phyloP scores from a whole-genome alignment of 2,113 vertebrate species.

The Hemicordylus capensis region DNA sequence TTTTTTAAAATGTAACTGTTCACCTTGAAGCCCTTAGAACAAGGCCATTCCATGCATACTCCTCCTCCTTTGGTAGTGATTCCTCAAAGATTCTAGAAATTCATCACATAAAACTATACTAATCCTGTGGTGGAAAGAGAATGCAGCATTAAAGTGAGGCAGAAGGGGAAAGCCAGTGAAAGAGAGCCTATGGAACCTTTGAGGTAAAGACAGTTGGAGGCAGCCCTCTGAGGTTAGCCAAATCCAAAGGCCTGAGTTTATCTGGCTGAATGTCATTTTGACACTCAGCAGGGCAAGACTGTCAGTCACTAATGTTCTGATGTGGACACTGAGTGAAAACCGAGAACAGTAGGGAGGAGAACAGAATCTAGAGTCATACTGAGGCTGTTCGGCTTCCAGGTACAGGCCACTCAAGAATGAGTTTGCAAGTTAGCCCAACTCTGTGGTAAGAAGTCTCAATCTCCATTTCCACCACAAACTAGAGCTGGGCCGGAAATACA shows the following conservation, averaged over 20 bases:
- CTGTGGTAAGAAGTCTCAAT: not conserved
- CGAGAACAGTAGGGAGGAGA: not conserved
- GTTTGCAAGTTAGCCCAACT: not conserved
- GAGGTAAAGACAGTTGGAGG: not conserved
- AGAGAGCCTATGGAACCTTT: not conserved
- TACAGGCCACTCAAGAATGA: not conserved
- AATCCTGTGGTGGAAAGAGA: not conserved
- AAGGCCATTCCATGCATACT: not conserved
- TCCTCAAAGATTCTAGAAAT: not conserved
- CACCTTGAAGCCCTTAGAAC: not conserved
- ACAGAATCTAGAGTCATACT: not conserved
- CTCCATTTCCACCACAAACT: constrained; percentile 1
- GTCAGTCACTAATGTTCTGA: not conserved
- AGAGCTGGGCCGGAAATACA: not conserved
- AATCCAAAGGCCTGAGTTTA: not conserved
- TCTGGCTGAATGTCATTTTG: not conserved
- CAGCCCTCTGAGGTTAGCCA: constrained; percentile 19
- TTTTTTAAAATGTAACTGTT: too few species aligned
- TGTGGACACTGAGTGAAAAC: too few species aligned
- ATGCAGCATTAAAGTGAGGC: not conserved
- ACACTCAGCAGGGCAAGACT: not conserved
- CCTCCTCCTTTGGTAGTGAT: not conserved
- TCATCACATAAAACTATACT: not conserved
- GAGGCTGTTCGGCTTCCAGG: not conserved
- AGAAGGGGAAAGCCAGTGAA: constrained; percentile 14